Evolutionary conservation across 2,888 invertebrate genomes (phyloP), one percentile per base, ranked within the genome.

Genomic region (Clostera curtula): DNA sequence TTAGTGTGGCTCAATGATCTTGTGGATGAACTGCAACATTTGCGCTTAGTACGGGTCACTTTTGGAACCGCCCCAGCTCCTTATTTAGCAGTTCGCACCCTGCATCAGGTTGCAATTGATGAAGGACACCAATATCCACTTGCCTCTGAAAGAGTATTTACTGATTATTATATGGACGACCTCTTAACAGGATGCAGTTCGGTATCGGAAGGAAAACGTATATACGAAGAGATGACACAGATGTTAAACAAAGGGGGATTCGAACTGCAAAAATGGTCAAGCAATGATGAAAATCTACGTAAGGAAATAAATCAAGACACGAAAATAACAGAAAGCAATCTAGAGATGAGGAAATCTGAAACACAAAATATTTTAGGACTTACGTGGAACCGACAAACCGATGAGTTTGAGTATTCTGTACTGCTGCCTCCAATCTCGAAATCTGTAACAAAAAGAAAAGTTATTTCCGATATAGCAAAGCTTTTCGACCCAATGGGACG

Each of bases 381-480:
- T 24, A 28, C 18, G 25, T 34, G 34, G 34, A 16, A 29, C 7
- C 25, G 35, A 12, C 5, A 5, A 3, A 17, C 19, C 6, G 32
- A 36, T 10, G 3, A 7, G 2, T 40, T 40, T 43, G 54, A 3
- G 1, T 38, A 24, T 39, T 34, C 9, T 20, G 40, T 23, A 18
- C 35, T 29, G 1, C 44, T 43, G 1, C 33, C 25, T 3, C 27
- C 43, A 1, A 23, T 39, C 1, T 25, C 43, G 8, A 21, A 29
- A 20, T 24, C 32, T 23, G 23, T 19, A 9, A 38, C 34, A 15
- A 30, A 40, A 24, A 14, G 49, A 41, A 19, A 28, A 30, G 25
- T 47, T 34, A 10, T 48, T 37, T 21, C 50, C 34, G 34, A 44
- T 29, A 35, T 31, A 36, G 15, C 47, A 32, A 43, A 27, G 31